A percentile compares a stretch with the other conserved stretches of the same genome.
Conservation (phyloP, 2,113 vertebrate species). For the Labeo rohita region DNA sequence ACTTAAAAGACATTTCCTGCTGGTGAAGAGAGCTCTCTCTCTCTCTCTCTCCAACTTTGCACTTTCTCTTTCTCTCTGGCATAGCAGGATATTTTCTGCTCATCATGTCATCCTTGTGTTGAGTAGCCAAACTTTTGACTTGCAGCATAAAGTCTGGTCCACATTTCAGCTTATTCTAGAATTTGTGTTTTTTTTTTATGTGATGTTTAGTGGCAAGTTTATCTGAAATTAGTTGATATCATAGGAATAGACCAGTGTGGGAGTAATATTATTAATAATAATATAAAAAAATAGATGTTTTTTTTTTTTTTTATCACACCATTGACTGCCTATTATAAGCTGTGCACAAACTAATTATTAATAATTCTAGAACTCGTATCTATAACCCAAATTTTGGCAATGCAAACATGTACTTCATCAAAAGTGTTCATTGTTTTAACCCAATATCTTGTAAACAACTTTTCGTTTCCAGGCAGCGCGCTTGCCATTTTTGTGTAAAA, state of each 20-base stretch:
- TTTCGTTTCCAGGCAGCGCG: background rate
- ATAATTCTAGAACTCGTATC: no score
- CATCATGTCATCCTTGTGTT: background rate
- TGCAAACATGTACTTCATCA: background rate
- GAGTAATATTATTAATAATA: no score
- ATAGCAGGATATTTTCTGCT: background rate
- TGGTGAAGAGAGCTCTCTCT: no score
- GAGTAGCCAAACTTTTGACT: background rate
- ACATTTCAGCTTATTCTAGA: no score
- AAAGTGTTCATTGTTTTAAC: background rate
- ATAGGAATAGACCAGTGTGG: no score
- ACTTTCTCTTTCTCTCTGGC: background rate
- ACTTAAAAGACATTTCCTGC: conserved; percentile 1
- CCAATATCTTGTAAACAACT: background rate
- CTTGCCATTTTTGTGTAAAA: background rate
- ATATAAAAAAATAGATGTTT: no score
- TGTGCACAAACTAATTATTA: no score
- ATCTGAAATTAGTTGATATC: background rate
- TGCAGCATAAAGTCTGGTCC: background rate
- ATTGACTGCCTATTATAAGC: no score
- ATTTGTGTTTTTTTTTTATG: no score
- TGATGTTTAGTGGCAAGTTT: no score
- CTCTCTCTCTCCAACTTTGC: background rate
- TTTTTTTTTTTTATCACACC: no score
- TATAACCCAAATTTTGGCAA: no score